Base-by-base conservation (phyloP, 2,113 vertebrate species). In the Phoxinus phoxinus region DNA sequence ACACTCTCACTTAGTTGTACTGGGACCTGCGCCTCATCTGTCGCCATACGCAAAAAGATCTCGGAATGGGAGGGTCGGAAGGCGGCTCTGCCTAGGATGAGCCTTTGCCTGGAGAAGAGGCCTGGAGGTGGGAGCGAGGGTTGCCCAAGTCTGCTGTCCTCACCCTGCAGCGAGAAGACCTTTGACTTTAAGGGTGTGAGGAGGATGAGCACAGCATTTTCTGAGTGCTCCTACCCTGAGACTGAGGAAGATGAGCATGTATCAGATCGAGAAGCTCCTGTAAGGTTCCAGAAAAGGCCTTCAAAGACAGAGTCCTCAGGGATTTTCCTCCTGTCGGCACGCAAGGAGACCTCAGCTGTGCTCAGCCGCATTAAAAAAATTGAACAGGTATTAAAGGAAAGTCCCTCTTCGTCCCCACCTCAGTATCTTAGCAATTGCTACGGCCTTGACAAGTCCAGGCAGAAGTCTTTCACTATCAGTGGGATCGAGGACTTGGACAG, bases 291-390 rank as follows among this genome's bases (percentile, higher is more conserved):
- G 87, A 98, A 96, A 91, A 95, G 96, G 88, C 84, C 91, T 2
- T 92, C 94, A 86, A 96, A 96, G 91, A 92, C 91, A 0, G 97
- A 99, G 77, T 86, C 93, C 27, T 81, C 96, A 0, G 92, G 92
- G 6, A 25, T 95, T 63, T 96, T 97, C 83, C 91, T 94, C n/a
- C 97, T 93, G 69, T 95, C 95, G 0, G 79, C 89, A 79, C 95
- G 96, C 86, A 99, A 97, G 88, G 98, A 99, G 92, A 93, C 95
- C 4, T 99, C 98, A 23, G 97, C 98, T 0, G 98, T 99, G 87
- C 96, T 99, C 85, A 99, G 96, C 93, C 95, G 97, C 90, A 99
- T 99, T 94, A 97, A 99, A 90, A 99, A 99, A 92, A 99, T 99
- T 0, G 98, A 99, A 89, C 96, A 98, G 90, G 96, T 94, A 0